These are phyloP conservation scores for Enteromius viviparus DNA, from an alignment of 2,797 vertebrate genomes.

Conservation along the genomic window DNA sequence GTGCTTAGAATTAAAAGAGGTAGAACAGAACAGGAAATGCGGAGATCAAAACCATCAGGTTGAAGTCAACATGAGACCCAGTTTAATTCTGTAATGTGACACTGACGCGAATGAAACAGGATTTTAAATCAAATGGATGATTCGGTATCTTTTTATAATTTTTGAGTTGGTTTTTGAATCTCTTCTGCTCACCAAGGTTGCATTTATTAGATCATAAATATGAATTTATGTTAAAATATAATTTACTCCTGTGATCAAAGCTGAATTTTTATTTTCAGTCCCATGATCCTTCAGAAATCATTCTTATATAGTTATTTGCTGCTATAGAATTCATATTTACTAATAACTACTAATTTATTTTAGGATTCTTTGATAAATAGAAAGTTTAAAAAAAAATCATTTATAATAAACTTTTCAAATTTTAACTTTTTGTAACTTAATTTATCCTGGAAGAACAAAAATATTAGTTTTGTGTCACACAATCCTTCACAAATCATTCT, in stretches of 20 bases:
- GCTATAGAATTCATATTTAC: background rate
- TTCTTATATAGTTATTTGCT: background rate
- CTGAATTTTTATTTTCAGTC: background rate
- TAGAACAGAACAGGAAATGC: background rate
- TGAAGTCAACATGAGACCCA: background rate
- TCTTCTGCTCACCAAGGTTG: background rate
- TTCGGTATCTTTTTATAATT: background rate
- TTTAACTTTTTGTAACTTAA: too few species aligned
- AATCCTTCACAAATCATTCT: background rate
- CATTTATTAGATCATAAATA: background rate
- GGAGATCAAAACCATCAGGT: background rate
- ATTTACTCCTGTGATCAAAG: background rate
- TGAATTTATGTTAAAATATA: background rate
- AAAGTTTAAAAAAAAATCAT: too few species aligned
- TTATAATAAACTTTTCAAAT: too few species aligned
- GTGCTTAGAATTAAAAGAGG: background rate
- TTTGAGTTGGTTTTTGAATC: background rate
- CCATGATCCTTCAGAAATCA: background rate
- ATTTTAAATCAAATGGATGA: background rate
- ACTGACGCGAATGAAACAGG: background rate
- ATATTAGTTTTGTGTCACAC: background rate
- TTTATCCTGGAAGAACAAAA: too few species aligned
- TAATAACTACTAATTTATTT: too few species aligned
- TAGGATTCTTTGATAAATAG: background rate
- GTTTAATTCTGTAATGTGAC: background rate